These are phyloP conservation scores for Centropus unirufus DNA, from an alignment of 2,113 vertebrate species.

Conservation along the genomic window DNA sequence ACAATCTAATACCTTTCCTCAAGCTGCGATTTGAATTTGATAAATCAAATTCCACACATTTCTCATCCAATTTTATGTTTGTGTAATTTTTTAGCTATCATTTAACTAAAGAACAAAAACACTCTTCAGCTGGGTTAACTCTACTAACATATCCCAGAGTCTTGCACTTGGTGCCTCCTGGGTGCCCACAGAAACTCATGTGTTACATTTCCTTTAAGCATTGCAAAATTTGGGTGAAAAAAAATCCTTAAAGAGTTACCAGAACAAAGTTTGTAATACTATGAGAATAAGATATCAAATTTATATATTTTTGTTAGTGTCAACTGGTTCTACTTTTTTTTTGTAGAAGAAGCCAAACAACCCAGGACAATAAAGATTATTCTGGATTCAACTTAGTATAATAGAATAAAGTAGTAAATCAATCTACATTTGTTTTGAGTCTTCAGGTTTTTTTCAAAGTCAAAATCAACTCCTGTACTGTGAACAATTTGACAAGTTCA, in stretches of 20 bases:
- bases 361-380: neutral
- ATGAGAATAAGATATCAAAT: neutral
- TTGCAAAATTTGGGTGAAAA: neutral
- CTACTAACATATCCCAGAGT: accelerated
- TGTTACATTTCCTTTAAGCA: neutral
- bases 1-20: neutral
- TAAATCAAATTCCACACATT: neutral
- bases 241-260: neutral
- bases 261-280: neutral
- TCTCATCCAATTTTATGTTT: neutral
- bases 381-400: neutral
- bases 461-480: neutral
- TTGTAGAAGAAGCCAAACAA: neutral
- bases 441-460: neutral
- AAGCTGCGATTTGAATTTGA: neutral
- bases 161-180: neutral
- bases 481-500: neutral
- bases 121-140: neutral
- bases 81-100: neutral
- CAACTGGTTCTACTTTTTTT: neutral
- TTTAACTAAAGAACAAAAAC: neutral
- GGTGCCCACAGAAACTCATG: neutral
- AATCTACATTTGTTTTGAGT: neutral
- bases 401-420: neutral
- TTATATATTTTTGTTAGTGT: neutral